phyloP scores from a whole-genome alignment of 2,797 vertebrate genomes.

The Melanotaenia maccullochi region DNA sequence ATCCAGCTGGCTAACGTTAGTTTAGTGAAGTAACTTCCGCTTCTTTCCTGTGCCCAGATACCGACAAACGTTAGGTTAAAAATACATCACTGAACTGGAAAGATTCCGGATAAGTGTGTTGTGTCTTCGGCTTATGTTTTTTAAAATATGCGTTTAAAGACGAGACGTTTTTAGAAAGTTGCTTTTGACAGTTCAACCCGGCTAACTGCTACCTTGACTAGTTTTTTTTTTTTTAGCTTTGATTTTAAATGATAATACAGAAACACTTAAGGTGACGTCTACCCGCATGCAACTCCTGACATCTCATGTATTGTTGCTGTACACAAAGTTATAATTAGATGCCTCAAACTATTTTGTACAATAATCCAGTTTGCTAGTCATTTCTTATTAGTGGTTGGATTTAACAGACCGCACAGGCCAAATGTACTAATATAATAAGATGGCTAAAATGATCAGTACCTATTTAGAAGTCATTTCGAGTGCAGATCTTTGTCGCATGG shows the following conservation, averaged over 20 bases:
- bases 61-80: constrained; percentile 58
- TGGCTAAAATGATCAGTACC: neutral
- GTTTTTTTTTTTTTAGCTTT: constrained; percentile 35
- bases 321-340: neutral
- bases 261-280: neutral
- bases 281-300: neutral
- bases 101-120: constrained; percentile 42
- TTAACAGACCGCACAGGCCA: neutral
- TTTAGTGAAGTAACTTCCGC: constrained; percentile 79
- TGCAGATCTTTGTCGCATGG: neutral
- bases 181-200: constrained; percentile 11
- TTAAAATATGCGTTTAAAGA: neutral
- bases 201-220: constrained; percentile 62
- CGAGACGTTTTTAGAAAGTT: neutral
- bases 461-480: neutral
- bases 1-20: constrained; percentile 49
- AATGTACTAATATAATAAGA: neutral
- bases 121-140: neutral
- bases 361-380: neutral
- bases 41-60: constrained; percentile 37
- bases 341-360: neutral
- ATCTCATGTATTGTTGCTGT: neutral
- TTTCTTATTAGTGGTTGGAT: neutral
- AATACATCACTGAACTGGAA: constrained; percentile 41
- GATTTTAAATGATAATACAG: constrained; percentile 1